Percentiles rank a stretch among this genome's conserved stretches.
These are phyloP conservation scores for Myiothlypis chrysogaster DNA, from an alignment of 2,797 vertebrate genomes.

Conservation along the genomic window DNA sequence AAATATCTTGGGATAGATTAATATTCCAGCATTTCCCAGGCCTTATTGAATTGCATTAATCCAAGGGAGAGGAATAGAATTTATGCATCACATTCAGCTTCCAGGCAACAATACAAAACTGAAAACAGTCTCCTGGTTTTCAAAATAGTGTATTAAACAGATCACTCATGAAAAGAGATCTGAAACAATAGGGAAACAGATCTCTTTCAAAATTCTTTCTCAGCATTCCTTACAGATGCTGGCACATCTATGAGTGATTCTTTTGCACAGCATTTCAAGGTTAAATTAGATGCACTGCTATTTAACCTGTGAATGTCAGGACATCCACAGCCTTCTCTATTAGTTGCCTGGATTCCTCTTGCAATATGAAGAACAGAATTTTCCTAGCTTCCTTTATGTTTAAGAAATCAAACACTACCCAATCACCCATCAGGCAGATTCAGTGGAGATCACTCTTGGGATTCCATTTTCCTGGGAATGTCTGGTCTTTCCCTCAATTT, in stretches of 20 bases:
- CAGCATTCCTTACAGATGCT: not conserved
- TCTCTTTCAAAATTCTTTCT: not conserved
- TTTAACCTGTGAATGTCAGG: not conserved
- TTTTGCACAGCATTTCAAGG: not conserved
- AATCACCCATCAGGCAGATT: not conserved
- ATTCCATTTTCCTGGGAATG: not conserved
- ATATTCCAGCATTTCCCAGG: not conserved
- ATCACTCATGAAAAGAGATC: not conserved
- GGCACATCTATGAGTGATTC: not conserved
- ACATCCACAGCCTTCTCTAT: not conserved
- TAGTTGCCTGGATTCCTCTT: not conserved
- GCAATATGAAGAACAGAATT: not conserved
- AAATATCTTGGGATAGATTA: not conserved
- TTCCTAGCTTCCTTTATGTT: not conserved
- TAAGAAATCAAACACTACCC: not conserved
- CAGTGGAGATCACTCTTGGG: not conserved
- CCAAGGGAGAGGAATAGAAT: not conserved
- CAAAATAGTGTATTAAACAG: not conserved
- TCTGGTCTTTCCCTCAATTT: not conserved
- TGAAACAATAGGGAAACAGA: not conserved
- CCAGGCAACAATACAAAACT: not conserved
- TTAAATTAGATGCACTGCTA: not conserved
- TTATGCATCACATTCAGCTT: not conserved
- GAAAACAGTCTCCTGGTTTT: not conserved
- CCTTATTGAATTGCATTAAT: not conserved